Percentiles rank a stretch among this genome's conserved stretches.
Conservation (phyloP, 2,888 invertebrate species). For the Ctenicera cuprea region DNA sequence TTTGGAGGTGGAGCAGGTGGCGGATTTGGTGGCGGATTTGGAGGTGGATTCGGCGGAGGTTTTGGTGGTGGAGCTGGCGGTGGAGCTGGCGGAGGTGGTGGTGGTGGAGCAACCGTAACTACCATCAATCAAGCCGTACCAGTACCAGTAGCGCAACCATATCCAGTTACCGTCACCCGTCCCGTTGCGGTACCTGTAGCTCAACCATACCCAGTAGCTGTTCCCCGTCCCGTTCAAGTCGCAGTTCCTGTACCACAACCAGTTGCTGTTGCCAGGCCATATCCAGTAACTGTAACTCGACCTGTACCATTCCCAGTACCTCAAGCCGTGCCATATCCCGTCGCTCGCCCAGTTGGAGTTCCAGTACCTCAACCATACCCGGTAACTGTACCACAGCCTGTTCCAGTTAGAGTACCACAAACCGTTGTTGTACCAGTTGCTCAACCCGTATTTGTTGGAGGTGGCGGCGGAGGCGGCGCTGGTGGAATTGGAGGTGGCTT, state of each 20-base stretch:
- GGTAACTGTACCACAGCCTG: conserved; percentile 57
- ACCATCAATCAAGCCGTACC: conserved; percentile 64
- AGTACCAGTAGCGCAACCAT: conserved; percentile 57
- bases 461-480: conserved; percentile 14
- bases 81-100: conserved; percentile 47
- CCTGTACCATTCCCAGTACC: conserved; percentile 59
- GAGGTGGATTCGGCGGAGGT: conserved; percentile 33
- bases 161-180: conserved; percentile 46
- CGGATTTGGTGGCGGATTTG: conserved; percentile 16
- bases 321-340: conserved; percentile 58
- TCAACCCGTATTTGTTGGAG: conserved; percentile 47
- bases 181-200: conserved; percentile 59
- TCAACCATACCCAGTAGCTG: conserved; percentile 57
- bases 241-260: conserved; percentile 61
- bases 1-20: conserved; percentile 3
- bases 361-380: conserved; percentile 44
- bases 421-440: conserved; percentile 69
- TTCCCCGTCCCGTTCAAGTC: conserved; percentile 64
- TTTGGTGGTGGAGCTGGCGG: conserved; percentile 50
- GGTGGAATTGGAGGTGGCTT: conserved; percentile 63
- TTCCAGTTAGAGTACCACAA: conserved; percentile 64
- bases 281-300: conserved; percentile 63
- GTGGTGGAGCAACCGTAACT: conserved; percentile 66
- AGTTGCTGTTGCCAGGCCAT: conserved; percentile 57
- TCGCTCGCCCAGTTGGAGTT: conserved; percentile 60